Conservation (phyloP, 2,113 vertebrate genomes). For the Suncus etruscus region DNA sequence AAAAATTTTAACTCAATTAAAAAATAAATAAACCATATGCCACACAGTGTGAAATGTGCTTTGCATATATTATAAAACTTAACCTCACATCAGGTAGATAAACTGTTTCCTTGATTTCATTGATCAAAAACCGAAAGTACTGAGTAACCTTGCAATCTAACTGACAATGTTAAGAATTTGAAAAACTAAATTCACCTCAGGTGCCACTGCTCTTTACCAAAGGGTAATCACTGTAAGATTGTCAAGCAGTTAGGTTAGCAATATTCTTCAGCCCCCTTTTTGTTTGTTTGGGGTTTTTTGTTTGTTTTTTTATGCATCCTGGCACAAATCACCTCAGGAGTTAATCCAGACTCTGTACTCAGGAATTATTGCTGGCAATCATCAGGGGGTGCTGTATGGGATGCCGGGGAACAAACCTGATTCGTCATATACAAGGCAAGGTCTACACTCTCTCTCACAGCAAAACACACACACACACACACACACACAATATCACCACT, state of each 20-base stretch:
- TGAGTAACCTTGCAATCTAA: conserved; percentile 25
- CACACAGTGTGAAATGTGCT: not conserved
- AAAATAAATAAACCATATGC: not conserved
- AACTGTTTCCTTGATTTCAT: not conserved
- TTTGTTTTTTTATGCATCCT: too few relatives aligned
- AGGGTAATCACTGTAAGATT: not conserved
- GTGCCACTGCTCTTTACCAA: not conserved
- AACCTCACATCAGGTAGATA: not conserved
- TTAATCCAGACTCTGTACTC: too few relatives aligned
- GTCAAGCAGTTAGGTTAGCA: not conserved
- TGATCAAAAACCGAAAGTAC: conserved; percentile 44
- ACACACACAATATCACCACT: too few relatives aligned
- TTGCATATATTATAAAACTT: not conserved
- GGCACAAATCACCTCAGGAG: too few relatives aligned
- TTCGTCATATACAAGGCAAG: too few relatives aligned
- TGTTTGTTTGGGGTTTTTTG: too few relatives aligned
- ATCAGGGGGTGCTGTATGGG: too few relatives aligned
- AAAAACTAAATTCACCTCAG: not conserved
- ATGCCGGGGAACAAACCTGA: too few relatives aligned
- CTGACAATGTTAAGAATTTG: not conserved
- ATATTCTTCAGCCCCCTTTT: too few relatives aligned
- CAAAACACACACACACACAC: too few relatives aligned
- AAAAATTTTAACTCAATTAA: not conserved
- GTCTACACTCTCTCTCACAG: too few relatives aligned
- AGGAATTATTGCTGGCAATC: too few relatives aligned